Evolutionary conservation across 2,797 vertebrate species (phyloP).

Genomic region (Tiaroga cobitis): DNA sequence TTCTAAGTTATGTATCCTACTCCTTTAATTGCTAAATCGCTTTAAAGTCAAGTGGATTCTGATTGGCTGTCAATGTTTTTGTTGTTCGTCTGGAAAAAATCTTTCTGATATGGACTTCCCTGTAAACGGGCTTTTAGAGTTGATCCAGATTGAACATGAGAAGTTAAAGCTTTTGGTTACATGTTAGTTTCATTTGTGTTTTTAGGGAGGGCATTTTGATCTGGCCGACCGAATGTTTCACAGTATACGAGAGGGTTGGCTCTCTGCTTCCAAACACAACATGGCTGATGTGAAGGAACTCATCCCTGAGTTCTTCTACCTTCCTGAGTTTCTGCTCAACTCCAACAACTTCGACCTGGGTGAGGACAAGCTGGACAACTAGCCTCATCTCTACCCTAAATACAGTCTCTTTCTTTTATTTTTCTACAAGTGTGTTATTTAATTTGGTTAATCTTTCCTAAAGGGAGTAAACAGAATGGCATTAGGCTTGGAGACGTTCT

Average conservation of each 20-base stretch:
- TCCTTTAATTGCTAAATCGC: neutral
- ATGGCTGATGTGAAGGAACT: constrained; percentile 99
- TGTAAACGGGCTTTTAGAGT: neutral
- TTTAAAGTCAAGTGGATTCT: neutral
- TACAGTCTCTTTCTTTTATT: neutral
- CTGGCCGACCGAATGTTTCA: constrained; percentile 99
- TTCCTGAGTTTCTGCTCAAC: constrained; percentile 96
- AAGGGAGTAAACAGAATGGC: constrained; percentile 97
- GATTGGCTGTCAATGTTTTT: neutral
- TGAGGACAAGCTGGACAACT: constrained; percentile 63
- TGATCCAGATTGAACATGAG: neutral
- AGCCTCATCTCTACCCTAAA: neutral
- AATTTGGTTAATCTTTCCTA: neutral
- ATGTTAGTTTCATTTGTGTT: constrained; percentile 12
- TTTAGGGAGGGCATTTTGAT: constrained; percentile 96
- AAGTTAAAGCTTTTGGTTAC: neutral
- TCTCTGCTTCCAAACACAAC: constrained; percentile 97
- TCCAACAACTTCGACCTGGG: constrained; percentile 98
- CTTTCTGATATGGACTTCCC: neutral
- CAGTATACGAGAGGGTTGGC: constrained; percentile 96
- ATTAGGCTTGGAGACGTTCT: constrained; percentile 93
- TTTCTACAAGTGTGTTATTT: neutral
- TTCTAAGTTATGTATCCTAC: neutral
- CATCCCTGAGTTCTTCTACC: constrained; percentile 98
- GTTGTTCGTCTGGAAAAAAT: neutral